A percentile compares a stretch with the other conserved stretches of the same genome.
These are phyloP conservation scores for Macrobrachium rosenbergii DNA, from an alignment of 1,140 invertebrate species.

Conservation along the genomic window DNA sequence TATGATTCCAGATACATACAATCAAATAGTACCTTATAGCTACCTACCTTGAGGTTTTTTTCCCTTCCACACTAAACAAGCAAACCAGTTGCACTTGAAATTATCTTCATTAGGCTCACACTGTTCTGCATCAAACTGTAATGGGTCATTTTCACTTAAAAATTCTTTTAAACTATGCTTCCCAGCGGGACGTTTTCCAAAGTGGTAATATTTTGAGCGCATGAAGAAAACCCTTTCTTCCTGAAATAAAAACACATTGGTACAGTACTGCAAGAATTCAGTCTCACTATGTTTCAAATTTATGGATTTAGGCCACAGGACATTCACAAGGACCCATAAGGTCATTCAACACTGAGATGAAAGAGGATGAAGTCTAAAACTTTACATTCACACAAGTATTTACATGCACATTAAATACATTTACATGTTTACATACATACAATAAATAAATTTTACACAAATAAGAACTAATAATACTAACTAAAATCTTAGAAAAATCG, in stretches of 20 bases:
- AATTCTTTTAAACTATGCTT: slow-evolving; percentile 61
- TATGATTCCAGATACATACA: neutral
- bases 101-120: slow-evolving; percentile 62
- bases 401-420: too few relatives aligned
- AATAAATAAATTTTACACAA: too few relatives aligned
- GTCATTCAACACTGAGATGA: too few relatives aligned
- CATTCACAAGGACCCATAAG: too few relatives aligned
- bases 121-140: slow-evolving; percentile 65
- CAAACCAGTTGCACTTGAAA: slow-evolving; percentile 61
- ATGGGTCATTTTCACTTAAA: slow-evolving; percentile 58
- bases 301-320: too few relatives aligned
- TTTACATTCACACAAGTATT: too few relatives aligned
- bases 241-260: slow-evolving; percentile 16
- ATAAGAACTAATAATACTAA: too few relatives aligned
- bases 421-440: too few relatives aligned
- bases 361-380: too few relatives aligned
- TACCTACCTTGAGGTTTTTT: slow-evolving; percentile 62
- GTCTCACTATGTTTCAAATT: too few relatives aligned
- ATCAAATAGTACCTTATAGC: neutral
- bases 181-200: slow-evolving; percentile 47
- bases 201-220: slow-evolving; percentile 61
- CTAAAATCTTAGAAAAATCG: too few relatives aligned
- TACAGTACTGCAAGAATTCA: too few relatives aligned
- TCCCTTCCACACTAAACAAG: slow-evolving; percentile 63
- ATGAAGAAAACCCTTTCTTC: slow-evolving; percentile 62